Conservation (phyloP, 1,140 invertebrate genomes). For the Cyclargus thomasi region DNA sequence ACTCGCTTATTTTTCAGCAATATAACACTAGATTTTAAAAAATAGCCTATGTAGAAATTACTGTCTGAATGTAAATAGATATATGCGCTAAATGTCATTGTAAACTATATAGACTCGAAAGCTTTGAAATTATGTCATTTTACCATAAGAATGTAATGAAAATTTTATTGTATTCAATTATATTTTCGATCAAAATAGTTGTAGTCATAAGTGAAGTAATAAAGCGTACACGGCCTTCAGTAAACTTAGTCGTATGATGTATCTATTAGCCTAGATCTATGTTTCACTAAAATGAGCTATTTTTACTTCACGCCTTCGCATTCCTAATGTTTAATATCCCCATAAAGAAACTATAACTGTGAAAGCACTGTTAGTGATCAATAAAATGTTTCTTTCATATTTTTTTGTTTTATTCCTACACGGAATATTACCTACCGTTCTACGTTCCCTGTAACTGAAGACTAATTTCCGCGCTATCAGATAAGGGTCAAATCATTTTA, state of each 20-base stretch:
- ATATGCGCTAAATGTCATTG: neutral
- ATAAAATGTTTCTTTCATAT: conserved; percentile 68
- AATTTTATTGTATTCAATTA: neutral
- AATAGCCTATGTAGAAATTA: neutral
- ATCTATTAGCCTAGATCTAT: conserved; percentile 24
- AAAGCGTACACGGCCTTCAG: conserved; percentile 46
- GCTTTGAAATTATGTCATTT: neutral
- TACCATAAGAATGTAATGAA: neutral
- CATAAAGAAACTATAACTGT: conserved; percentile 57
- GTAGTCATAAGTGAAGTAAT: neutral
- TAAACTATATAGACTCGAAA: neutral
- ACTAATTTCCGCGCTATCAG: too few species aligned
- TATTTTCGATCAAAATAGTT: conserved; percentile 2
- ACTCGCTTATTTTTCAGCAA: neutral
- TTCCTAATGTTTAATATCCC: conserved; percentile 40
- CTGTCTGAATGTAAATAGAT: neutral
- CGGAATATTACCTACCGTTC: neutral
- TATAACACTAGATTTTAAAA: neutral
- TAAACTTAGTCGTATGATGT: conserved; percentile 31
- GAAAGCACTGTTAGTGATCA: conserved; percentile 69
- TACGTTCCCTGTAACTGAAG: too few species aligned
- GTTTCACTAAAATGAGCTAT: conserved; percentile 42
- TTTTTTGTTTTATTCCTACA: conserved; percentile 36
- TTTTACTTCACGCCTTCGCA: conserved; percentile 76
- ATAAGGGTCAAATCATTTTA: too few species aligned